Conservation (phyloP, 2,797 vertebrate species). For the Potorous gilbertii region DNA sequence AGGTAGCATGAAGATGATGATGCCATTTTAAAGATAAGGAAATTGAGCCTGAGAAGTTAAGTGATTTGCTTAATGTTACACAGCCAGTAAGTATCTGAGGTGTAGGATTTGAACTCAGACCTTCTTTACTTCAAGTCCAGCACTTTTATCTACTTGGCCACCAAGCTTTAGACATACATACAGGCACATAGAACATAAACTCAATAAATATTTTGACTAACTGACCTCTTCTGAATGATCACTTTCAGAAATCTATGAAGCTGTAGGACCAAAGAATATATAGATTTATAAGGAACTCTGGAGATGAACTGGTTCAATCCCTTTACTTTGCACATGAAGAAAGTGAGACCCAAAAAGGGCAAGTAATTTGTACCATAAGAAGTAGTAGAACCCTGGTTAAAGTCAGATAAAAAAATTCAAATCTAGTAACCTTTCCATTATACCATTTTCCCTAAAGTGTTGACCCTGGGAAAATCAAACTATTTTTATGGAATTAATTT, state of each 20-base stretch:
- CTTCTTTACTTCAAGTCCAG: background rate
- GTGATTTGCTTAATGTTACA: background rate
- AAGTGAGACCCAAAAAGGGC: background rate
- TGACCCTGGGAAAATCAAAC: background rate
- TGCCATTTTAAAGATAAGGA: background rate
- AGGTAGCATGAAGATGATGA: background rate
- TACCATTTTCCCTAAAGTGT: background rate
- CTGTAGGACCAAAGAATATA: background rate
- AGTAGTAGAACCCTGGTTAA: background rate
- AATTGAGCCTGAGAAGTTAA: background rate
- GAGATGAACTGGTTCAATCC: background rate
- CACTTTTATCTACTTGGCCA: background rate
- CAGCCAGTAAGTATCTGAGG: background rate
- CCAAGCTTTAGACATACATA: background rate
- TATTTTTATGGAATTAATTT: background rate
- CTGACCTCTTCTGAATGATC: background rate
- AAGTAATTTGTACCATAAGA: background rate
- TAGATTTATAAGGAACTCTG: background rate
- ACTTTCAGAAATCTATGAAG: background rate
- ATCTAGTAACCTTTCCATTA: too few species aligned
- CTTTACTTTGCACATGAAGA: background rate
- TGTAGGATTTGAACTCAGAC: background rate
- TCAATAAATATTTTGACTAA: background rate
- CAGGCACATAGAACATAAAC: background rate
- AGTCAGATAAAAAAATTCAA: background rate